Evolutionary conservation across 2,888 invertebrate species (phyloP).

Genomic region (Apamea crenata): DNA sequence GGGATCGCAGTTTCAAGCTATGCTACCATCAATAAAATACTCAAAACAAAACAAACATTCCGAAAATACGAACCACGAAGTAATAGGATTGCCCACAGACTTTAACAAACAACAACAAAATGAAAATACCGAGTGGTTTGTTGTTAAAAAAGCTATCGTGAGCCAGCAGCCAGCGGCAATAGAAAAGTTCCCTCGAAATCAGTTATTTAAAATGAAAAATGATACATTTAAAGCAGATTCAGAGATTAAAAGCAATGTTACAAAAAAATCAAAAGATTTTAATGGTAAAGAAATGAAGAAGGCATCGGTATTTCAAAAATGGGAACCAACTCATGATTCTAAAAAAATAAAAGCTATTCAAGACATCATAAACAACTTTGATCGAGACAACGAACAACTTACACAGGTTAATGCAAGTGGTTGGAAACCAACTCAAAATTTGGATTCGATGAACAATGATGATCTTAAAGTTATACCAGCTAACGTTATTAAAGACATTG

Average conservation of each 20-base stretch:
- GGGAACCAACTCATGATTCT: constrained; percentile 2
- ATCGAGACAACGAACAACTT: not conserved
- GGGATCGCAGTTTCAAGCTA: constrained; percentile 6
- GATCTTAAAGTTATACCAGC: constrained; percentile 29
- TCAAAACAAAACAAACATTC: constrained; percentile 15
- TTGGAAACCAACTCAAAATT: not conserved
- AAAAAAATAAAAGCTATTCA: constrained; percentile 1
- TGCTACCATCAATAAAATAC: constrained; percentile 35
- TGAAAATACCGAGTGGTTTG: not conserved
- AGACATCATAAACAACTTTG: constrained; percentile 12
- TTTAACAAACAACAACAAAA: constrained; percentile 12
- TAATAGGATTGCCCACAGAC: not conserved
- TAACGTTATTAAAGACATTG: constrained; percentile 77
- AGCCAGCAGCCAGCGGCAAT: constrained; percentile 9
- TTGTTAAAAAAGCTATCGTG: constrained; percentile 13
- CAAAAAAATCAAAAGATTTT: not conserved
- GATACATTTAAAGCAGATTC: not conserved
- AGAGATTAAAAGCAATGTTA: not conserved
- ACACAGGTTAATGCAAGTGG: not conserved
- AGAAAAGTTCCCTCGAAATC: constrained; percentile 22
- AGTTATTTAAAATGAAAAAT: constrained; percentile 31
- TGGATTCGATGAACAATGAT: not conserved
- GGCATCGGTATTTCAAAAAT: not conserved
- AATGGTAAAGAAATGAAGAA: constrained; percentile 10
- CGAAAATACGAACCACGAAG: not conserved